Evolutionary conservation across 2,113 vertebrate species (phyloP), one percentile per base, ranked within the genome.

Genomic region (Hepsetus odoe): DNA sequence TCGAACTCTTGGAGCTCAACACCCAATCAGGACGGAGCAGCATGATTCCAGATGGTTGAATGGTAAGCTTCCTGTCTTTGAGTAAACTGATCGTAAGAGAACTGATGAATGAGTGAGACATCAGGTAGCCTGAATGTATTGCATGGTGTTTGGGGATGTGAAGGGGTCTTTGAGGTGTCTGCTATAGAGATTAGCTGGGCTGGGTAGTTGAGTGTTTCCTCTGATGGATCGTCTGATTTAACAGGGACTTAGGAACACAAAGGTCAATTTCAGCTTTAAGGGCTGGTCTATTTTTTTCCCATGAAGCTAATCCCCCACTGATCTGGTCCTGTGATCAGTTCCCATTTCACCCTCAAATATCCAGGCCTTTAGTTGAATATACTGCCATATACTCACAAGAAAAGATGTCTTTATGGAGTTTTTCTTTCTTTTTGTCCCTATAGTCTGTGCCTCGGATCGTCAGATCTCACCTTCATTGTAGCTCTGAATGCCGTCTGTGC

Each of bases 31-130:
- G 84, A 99, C 97, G 0, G 97, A 99, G 89, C 97, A 99, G 87
- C 97, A 99, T 6, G 97, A 98, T 84, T 99, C 97, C 82, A 93
- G 97, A 87, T 99, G 97, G 97, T 93, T 99, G 55, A 99, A 99
- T 68, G 97, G 97, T 98, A 96, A 61, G 70, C 24, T 5, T 33
- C 53, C 35, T 66, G 14, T 75, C 32, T 51, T n/a, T n/a, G 32
- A 35, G 55, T 59, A 64, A 61, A 64, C 28, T 72, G 11, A 65
- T 81, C 72, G 56, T 42, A 64, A 77, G 58, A 49, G 28, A 42
- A 22, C 18, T 58, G 69, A 44, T 67, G 74, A 58, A 28, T 62
- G 56, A 64, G 58, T 22, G 44, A 51, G 42, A 49, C 42, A 62
- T 38, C 24, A 28, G 40, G 24, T 42, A 66, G 40, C n/a, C 32